These are phyloP conservation scores for Myopa testacea DNA, from an alignment of 2,888 invertebrate species.

Conservation along the genomic window DNA sequence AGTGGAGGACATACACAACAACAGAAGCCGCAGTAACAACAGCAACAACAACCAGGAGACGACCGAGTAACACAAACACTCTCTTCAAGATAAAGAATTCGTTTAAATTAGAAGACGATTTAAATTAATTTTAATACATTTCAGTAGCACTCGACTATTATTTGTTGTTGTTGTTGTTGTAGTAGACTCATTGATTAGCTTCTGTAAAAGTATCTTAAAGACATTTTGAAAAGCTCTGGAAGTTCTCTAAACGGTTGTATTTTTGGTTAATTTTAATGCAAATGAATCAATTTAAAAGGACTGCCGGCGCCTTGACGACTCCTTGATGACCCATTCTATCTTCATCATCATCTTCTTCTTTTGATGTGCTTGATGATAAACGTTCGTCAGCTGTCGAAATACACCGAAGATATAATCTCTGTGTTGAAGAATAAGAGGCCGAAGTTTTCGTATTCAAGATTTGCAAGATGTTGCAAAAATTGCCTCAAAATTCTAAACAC, in stretches of 20 bases:
- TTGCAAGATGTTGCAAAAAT: slow-evolving; percentile 31
- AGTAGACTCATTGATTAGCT: too few species aligned
- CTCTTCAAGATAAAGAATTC: slow-evolving; percentile 61
- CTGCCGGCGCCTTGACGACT: too few species aligned
- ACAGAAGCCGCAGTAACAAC: not conserved
- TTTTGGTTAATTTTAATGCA: too few species aligned
- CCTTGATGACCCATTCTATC: not conserved
- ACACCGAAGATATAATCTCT: slow-evolving; percentile 51
- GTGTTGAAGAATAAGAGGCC: slow-evolving; percentile 21
- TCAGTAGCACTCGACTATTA: too few species aligned
- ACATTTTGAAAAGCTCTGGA: too few species aligned
- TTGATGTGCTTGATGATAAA: slow-evolving; percentile 61
- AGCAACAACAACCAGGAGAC: slow-evolving; percentile 7
- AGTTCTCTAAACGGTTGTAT: too few species aligned
- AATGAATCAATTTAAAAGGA: too few species aligned
- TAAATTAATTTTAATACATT: slow-evolving; percentile 64
- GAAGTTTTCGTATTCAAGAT: slow-evolving; percentile 34
- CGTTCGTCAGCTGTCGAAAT: slow-evolving; percentile 62
- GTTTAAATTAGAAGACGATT: slow-evolving; percentile 68
- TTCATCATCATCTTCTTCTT: slow-evolving; percentile 40
- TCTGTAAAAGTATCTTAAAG: too few species aligned
- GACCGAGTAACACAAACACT: slow-evolving; percentile 12
- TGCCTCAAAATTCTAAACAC: slow-evolving; percentile 41
- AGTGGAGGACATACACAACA: slow-evolving; percentile 14
- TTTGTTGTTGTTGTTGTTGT: too few species aligned